Conservation (phyloP, 1,140 invertebrate genomes). For the Euglossa dilemma region DNA sequence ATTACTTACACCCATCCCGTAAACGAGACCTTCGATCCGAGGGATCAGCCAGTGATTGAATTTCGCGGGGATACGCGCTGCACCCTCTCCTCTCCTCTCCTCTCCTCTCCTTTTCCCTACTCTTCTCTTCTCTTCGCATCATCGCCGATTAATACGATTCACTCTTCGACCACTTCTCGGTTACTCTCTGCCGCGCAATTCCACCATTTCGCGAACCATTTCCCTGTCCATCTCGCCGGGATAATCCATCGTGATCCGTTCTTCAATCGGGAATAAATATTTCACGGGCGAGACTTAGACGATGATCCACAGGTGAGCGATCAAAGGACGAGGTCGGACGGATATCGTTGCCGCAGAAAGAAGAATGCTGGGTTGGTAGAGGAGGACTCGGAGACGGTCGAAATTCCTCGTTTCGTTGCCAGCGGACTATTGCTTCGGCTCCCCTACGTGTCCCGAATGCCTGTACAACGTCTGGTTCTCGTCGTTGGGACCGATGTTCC, state of each 20-base stretch:
- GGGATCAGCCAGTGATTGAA: neutral
- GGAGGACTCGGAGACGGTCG: constrained; percentile 58
- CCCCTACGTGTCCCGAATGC: constrained; percentile 71
- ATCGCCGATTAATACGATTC: too few species aligned
- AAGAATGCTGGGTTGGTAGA: constrained; percentile 15
- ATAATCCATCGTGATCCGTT: constrained; percentile 8
- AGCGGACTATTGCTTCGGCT: constrained; percentile 68
- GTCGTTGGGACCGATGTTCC: constrained; percentile 30
- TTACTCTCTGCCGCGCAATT: too few species aligned
- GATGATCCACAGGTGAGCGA: constrained; percentile 44
- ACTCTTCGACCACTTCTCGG: too few species aligned
- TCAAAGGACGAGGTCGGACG: constrained; percentile 3
- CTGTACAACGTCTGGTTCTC: constrained; percentile 16
- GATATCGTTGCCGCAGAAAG: neutral
- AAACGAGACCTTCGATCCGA: constrained; percentile 5
- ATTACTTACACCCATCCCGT: constrained; percentile 14
- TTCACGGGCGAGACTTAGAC: neutral
- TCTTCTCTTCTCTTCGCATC: too few species aligned
- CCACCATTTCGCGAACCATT: too few species aligned
- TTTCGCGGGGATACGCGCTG: constrained; percentile 2
- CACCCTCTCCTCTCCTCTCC: too few species aligned
- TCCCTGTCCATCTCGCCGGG: neutral
- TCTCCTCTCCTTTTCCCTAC: too few species aligned
- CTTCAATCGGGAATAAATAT: neutral
- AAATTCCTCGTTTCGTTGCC: constrained; percentile 72